phyloP scores from a whole-genome alignment of 2,797 vertebrate genomes.

The Oceanodroma leucorhoa region DNA sequence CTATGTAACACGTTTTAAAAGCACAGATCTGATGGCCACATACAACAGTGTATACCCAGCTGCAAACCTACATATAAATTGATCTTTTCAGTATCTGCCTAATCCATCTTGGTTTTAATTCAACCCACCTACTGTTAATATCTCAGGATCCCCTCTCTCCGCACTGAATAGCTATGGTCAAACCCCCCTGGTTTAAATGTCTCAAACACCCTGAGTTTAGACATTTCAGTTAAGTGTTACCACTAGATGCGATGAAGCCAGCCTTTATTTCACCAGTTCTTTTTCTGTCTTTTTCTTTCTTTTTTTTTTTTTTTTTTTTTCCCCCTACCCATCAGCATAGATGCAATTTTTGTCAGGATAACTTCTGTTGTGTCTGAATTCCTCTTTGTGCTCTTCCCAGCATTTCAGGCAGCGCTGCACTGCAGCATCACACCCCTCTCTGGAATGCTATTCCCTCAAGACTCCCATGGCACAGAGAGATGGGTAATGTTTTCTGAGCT shows the following conservation, averaged over 20 bases:
- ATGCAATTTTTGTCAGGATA: background rate
- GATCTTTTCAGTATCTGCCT: background rate
- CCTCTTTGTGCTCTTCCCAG: constrained; percentile 28
- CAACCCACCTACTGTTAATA: background rate
- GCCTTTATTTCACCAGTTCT: background rate
- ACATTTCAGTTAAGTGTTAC: background rate
- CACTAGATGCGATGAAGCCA: background rate
- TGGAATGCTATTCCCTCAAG: constrained; percentile 42
- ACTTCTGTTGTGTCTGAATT: constrained; percentile 32
- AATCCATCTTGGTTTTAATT: background rate
- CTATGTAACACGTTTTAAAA: rapidly evolving
- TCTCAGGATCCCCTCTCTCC: background rate
- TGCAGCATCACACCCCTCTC: constrained; percentile 18
- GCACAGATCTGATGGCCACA: background rate
- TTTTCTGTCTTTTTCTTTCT: background rate
- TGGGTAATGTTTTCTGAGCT: constrained; percentile 50
- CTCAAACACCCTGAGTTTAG: background rate
- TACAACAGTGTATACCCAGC: background rate
- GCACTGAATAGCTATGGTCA: background rate
- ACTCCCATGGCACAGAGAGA: constrained; percentile 23
- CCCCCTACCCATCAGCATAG: background rate
- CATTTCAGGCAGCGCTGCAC: background rate
- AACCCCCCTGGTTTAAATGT: background rate
- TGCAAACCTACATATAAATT: background rate
- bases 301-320: background rate